phyloP scores from a whole-genome alignment of 1,140 invertebrate species.

The Artemia franciscana region DNA sequence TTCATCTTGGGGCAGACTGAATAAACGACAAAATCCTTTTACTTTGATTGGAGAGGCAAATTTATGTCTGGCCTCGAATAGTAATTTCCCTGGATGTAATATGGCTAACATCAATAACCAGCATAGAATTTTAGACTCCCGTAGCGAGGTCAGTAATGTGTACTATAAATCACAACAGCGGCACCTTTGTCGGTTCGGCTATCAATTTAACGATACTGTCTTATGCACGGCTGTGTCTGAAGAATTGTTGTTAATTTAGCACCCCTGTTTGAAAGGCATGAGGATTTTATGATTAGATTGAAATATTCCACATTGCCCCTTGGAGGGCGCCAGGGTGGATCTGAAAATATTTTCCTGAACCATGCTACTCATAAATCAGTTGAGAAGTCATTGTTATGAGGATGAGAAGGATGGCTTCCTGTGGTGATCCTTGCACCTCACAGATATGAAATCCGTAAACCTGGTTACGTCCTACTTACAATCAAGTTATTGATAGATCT shows the following conservation, averaged over 20 bases:
- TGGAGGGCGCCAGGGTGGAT: neutral
- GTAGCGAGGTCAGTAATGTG: neutral
- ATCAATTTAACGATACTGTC: neutral
- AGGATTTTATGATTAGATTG: neutral
- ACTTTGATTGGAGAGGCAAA: neutral
- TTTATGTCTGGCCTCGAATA: neutral
- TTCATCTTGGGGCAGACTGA: neutral
- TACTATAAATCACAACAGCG: neutral
- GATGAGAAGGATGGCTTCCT: neutral
- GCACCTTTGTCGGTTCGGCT: neutral
- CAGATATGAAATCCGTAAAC: too few relatives aligned
- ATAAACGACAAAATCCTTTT: neutral
- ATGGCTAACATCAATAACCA: neutral
- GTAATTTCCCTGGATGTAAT: neutral
- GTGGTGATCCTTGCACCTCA: neutral
- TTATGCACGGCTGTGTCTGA: neutral
- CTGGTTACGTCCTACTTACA: too few relatives aligned
- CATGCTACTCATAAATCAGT: neutral
- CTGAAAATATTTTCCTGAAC: neutral
- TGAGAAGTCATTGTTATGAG: neutral
- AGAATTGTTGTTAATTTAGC: neutral
- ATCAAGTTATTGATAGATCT: too few relatives aligned
- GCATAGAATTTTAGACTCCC: neutral
- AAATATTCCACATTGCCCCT: neutral
- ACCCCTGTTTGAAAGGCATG: neutral